A percentile compares a stretch with the other conserved stretches of the same genome.
Conservation (phyloP, 2,797 vertebrate species). For the Tenualosa ilisha region DNA sequence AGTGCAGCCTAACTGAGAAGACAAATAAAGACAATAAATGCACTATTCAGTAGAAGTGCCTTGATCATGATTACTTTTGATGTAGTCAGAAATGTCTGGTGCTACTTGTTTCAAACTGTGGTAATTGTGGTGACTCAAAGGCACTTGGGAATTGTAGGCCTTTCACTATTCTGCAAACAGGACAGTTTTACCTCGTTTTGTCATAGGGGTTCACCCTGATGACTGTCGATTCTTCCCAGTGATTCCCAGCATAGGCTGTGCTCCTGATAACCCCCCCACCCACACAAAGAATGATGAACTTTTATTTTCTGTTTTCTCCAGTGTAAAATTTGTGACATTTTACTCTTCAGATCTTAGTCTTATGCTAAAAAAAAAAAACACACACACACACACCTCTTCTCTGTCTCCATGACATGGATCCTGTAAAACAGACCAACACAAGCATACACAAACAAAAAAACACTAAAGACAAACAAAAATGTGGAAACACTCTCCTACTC, state of each 20-base stretch:
- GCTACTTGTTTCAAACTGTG: constrained; percentile 46
- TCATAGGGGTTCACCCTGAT: constrained; percentile 8
- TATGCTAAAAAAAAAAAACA: background rate
- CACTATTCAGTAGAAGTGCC: constrained; percentile 28
- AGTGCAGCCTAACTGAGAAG: constrained; percentile 20
- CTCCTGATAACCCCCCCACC: background rate
- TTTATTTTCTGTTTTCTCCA: background rate
- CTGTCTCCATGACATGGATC: background rate
- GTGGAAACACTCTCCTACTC: constrained; percentile 28
- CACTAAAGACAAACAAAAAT: background rate
- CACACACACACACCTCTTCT: no score
- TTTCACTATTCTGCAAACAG: constrained; percentile 48
- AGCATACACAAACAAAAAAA: constrained; percentile 14
- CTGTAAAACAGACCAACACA: constrained; percentile 20
- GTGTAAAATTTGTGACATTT: background rate
- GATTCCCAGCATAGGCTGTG: background rate
- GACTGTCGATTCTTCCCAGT: background rate
- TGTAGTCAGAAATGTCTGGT: constrained; percentile 38
- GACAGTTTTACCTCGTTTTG: constrained; percentile 47
- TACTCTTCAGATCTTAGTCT: constrained; percentile 19
- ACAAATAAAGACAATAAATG: background rate
- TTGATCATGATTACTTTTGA: constrained; percentile 24
- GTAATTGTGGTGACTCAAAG: constrained; percentile 47
- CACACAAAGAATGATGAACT: background rate
- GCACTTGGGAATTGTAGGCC: constrained; percentile 60